A percentile compares a stretch with the other conserved stretches of the same genome.
Conservation (phyloP, 2,888 invertebrate species). For the Lithophane ornitopus region DNA sequence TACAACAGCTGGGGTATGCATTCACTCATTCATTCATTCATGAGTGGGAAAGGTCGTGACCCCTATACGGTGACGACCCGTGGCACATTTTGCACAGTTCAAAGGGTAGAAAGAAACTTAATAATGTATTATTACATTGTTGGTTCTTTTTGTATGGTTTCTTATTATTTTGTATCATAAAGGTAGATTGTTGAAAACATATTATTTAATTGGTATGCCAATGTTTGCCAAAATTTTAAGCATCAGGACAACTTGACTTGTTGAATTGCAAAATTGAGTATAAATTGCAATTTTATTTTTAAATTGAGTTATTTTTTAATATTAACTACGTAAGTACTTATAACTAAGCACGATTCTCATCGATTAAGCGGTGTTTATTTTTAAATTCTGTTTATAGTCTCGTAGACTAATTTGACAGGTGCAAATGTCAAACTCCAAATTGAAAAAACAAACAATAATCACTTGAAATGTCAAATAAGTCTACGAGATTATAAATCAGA, state of each 20-base stretch:
- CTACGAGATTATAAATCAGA: no score
- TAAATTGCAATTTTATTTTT: no score
- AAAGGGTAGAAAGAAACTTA: conserved; percentile 28
- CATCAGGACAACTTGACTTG: neutral
- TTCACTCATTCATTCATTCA: conserved; percentile 19
- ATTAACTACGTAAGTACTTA: neutral
- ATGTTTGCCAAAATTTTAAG: neutral
- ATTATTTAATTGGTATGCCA: neutral
- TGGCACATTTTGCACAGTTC: conserved; percentile 33
- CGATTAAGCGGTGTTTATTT: neutral
- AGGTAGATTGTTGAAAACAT: neutral
- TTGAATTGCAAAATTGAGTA: neutral
- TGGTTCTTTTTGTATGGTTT: neutral
- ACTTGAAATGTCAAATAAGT: no score
- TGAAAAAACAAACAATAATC: no score
- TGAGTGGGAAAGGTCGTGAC: conserved; percentile 58
- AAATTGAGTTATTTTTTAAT: neutral
- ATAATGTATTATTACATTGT: conserved; percentile 33
- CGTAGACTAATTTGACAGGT: no score
- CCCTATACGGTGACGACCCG: conserved; percentile 29
- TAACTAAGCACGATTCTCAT: neutral
- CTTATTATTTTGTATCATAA: neutral
- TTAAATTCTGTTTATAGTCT: no score
- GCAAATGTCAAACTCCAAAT: no score
- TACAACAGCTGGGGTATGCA: conserved; percentile 38